Evolutionary conservation across 2,797 vertebrate species (phyloP).

Genomic region (Cuculus canorus): DNA sequence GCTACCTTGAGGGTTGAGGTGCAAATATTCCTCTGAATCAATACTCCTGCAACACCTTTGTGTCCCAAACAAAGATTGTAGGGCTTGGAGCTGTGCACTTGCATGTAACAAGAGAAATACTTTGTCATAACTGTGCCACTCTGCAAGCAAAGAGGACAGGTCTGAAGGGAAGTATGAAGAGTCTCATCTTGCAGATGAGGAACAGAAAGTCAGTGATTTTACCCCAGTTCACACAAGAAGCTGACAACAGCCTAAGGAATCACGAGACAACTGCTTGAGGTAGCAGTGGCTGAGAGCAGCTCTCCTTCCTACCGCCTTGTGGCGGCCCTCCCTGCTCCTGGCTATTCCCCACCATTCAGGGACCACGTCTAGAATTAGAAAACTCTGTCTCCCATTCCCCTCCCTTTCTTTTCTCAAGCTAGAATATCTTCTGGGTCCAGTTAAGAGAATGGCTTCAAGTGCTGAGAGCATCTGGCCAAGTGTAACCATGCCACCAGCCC

Average conservation of each 20-base stretch:
- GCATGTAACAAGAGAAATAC: rapidly evolving
- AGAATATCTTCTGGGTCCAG: neutral
- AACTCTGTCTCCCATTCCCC: neutral
- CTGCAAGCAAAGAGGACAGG: neutral
- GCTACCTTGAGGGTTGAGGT: neutral
- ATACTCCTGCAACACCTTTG: rapidly evolving
- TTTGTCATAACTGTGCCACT: rapidly evolving
- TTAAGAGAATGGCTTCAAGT: neutral
- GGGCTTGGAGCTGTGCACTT: neutral
- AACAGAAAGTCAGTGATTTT: constrained; percentile 4
- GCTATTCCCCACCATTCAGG: neutral
- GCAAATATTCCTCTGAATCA: neutral
- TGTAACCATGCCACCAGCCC: neutral
- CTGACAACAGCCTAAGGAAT: neutral
- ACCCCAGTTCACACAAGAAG: neutral
- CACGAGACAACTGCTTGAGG: neutral
- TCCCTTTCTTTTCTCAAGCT: neutral
- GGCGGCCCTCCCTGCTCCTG: neutral
- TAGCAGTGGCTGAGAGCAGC: neutral
- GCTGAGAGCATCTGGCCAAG: neutral
- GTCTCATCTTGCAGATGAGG: neutral
- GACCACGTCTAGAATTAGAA: neutral
- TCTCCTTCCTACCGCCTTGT: neutral
- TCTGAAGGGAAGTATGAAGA: neutral
- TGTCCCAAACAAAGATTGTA: rapidly evolving